Conservation (phyloP, 1,140 invertebrate genomes). For the Oedothorax gibbosus region DNA sequence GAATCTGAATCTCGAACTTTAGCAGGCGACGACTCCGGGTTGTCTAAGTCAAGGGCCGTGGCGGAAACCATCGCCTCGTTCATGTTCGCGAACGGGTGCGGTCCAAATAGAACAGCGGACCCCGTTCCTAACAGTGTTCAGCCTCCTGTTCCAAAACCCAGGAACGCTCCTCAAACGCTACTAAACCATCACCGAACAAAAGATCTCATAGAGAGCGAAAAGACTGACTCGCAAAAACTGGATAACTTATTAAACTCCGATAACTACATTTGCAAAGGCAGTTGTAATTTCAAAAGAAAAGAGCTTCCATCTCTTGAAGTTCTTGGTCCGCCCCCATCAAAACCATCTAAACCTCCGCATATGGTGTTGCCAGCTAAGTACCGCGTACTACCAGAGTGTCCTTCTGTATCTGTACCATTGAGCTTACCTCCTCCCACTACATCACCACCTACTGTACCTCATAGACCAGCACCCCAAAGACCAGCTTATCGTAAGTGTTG, state of each 20-base stretch:
- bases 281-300: conserved; percentile 35
- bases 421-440: not conserved
- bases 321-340: conserved; percentile 42
- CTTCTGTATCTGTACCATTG: not conserved
- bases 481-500: conserved; percentile 50
- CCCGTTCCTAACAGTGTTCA: conserved; percentile 4
- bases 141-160: conserved; percentile 24
- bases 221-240: not conserved
- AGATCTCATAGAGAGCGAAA: not conserved
- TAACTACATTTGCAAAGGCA: conserved; percentile 54
- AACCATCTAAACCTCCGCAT: conserved; percentile 20
- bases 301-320: conserved; percentile 34
- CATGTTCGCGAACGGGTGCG: conserved; percentile 41
- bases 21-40: not conserved
- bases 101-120: not conserved
- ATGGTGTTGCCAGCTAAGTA: conserved; percentile 25
- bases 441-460: not conserved
- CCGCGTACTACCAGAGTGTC: not conserved
- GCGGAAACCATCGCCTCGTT: conserved; percentile 53
- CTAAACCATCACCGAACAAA: conserved; percentile 4
- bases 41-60: conserved; percentile 24
- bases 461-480: conserved; percentile 21
- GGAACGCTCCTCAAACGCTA: conserved; percentile 7
- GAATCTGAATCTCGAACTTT: not conserved
- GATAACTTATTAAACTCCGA: conserved; percentile 39